Percentiles rank a stretch among this genome's conserved stretches.
Evolutionary conservation across 2,113 vertebrate species (phyloP).

Genomic region (Podarcis muralis): DNA sequence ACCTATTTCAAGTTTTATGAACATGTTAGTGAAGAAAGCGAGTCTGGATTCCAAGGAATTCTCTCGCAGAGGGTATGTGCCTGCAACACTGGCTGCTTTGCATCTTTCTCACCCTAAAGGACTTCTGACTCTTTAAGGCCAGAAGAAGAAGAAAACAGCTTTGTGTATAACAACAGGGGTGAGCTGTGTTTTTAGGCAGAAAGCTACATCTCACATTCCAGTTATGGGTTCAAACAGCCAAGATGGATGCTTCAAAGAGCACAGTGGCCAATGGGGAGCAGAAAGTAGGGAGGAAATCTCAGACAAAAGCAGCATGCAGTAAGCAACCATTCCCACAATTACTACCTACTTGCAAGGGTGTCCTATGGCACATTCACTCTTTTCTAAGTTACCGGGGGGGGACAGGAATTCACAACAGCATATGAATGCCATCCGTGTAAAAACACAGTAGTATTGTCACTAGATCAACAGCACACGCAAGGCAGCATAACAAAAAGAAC

Average conservation of each 20-base stretch:
- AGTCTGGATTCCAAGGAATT: not conserved
- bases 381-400: not conserved
- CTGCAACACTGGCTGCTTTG: constrained; percentile 17
- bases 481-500: no score
- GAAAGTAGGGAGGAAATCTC: not conserved
- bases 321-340: no score
- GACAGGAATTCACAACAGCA: not conserved
- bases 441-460: not conserved
- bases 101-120: not conserved
- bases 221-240: not conserved
- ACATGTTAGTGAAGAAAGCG: constrained; percentile 10
- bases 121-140: not conserved
- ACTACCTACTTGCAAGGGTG: not conserved
- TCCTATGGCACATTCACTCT: not conserved
- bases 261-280: not conserved
- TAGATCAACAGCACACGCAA: not conserved
- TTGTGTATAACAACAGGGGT: not conserved
- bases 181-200: not conserved
- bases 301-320: not conserved
- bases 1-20: constrained; percentile 45
- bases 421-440: not conserved
- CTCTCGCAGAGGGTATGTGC: not conserved
- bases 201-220: not conserved
- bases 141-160: not conserved
- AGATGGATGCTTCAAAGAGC: no score